These are phyloP conservation scores for Mastomys natalensis DNA, from an alignment of 2,113 vertebrate species.

Conservation along the genomic window DNA sequence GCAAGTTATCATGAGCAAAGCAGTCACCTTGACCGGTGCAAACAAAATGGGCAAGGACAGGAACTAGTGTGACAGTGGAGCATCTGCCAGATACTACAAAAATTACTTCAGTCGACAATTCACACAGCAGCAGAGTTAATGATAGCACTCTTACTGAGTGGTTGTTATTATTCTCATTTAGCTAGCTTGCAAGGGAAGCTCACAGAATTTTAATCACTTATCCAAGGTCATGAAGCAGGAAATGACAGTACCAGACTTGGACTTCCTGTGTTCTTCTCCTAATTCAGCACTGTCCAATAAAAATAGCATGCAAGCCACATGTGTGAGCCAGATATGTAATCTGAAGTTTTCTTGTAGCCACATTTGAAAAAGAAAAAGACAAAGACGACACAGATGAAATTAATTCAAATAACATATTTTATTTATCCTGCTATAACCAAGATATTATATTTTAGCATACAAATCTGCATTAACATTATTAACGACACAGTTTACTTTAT, in stretches of 20 bases:
- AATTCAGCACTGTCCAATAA: slow-evolving; percentile 1
- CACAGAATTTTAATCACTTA: slow-evolving; percentile 21
- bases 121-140: background rate
- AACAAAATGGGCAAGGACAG: slow-evolving; percentile 30
- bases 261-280: slow-evolving; percentile 18
- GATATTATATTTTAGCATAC: slow-evolving; percentile 38
- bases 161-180: background rate
- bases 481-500: background rate
- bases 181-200: background rate
- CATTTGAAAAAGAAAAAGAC: slow-evolving; percentile 49
- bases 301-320: slow-evolving; percentile 56
- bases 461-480: slow-evolving; percentile 55
- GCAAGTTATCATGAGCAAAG: background rate
- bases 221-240: slow-evolving; percentile 43
- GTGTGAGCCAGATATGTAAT: background rate
- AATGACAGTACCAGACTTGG: slow-evolving; percentile 8
- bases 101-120: slow-evolving; percentile 13
- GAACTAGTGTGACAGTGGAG: background rate
- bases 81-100: background rate
- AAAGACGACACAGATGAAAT: slow-evolving; percentile 60
- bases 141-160: background rate
- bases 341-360: slow-evolving; percentile 55
- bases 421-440: slow-evolving; percentile 49
- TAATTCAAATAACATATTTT: slow-evolving; percentile 60
- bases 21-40: background rate